Evolutionary conservation across 2,113 vertebrate species (phyloP).

Genomic region (Mastomys natalensis): DNA sequence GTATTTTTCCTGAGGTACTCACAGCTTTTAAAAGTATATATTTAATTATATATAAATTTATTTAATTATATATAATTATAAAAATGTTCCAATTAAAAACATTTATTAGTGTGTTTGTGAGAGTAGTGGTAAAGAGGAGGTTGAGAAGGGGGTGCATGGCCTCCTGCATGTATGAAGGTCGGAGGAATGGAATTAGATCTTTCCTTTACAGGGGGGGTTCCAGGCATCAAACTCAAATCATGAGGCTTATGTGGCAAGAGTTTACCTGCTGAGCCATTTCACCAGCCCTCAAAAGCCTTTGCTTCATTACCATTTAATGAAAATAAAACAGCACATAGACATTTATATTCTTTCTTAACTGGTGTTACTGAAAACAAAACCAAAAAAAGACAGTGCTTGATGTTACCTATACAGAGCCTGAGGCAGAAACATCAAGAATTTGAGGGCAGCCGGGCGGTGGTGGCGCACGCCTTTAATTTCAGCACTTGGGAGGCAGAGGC

Average conservation of each 20-base stretch:
- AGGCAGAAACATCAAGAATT: neutral
- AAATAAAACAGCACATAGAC: neutral
- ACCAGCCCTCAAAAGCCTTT: neutral
- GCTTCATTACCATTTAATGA: slow-evolving; percentile 17
- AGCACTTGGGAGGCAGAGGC: no score
- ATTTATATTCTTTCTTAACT: slow-evolving; percentile 38
- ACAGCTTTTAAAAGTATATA: neutral
- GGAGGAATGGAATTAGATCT: neutral
- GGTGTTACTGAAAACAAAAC: neutral
- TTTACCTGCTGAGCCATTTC: neutral
- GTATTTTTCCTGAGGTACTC: neutral
- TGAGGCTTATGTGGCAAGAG: neutral
- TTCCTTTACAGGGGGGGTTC: neutral
- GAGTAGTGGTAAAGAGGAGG: neutral
- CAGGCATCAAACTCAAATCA: neutral
- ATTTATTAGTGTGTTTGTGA: neutral
- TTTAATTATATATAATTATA: no score
- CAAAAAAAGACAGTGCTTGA: neutral
- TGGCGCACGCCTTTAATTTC: no score
- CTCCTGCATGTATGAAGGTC: neutral
- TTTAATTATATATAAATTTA: no score
- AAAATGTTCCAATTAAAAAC: neutral
- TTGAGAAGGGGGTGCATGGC: neutral
- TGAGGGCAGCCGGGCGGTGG: neutral
- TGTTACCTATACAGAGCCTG: neutral